Evolutionary conservation across 2,797 vertebrate genomes (phyloP).

Genomic region (Pteropus rufus): DNA sequence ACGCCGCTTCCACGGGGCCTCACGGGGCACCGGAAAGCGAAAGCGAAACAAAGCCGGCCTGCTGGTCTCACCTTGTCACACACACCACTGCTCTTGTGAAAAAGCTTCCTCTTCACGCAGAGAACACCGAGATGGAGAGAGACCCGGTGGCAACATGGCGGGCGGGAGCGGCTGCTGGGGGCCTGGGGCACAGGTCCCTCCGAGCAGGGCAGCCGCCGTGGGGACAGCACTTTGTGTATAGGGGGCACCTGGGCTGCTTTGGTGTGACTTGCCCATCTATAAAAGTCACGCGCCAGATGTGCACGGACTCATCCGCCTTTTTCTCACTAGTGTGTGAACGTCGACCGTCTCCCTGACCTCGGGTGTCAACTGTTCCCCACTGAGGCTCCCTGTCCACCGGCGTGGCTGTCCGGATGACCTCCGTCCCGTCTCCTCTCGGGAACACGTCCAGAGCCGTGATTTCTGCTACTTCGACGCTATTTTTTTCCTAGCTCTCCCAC

Average conservation of each 20-base stretch:
- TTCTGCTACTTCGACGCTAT: neutral
- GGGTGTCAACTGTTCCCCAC: rapidly evolving
- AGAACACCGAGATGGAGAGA: rapidly evolving
- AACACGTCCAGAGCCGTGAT: neutral
- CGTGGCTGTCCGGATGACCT: rapidly evolving
- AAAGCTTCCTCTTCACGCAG: neutral
- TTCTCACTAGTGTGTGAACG: rapidly evolving
- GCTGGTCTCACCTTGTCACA: neutral
- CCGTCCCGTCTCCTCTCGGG: neutral
- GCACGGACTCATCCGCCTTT: rapidly evolving
- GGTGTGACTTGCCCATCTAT: rapidly evolving
- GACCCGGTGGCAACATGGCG: rapidly evolving
- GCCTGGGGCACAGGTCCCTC: rapidly evolving
- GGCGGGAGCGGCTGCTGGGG: neutral
- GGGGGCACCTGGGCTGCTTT: rapidly evolving
- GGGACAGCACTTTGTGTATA: rapidly evolving
- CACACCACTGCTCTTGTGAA: neutral
- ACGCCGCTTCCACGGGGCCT: neutral
- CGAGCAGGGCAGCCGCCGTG: neutral
- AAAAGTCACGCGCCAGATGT: neutral
- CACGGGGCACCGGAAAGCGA: neutral
- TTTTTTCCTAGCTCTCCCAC: neutral
- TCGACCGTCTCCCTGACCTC: rapidly evolving
- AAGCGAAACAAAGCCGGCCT: rapidly evolving
- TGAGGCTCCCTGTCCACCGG: rapidly evolving